Base-by-base conservation (phyloP, 92 coral and sea anemone species). In the Umimayanthus chanpuru region DNA sequence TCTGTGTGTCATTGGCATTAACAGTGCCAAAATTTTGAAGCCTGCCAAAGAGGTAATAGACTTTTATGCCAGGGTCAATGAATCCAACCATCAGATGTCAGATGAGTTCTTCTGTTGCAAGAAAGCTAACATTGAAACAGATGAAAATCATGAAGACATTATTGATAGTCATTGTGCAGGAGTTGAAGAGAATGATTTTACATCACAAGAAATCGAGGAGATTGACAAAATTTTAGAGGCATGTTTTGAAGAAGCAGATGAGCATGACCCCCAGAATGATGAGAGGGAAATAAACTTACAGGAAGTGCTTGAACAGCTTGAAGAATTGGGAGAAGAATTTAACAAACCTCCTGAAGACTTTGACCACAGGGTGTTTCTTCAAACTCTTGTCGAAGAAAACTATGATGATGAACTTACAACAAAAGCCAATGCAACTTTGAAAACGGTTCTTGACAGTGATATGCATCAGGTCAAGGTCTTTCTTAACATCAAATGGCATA, bases 401-500 rank as follows among this genome's bases (percentile, higher is more conserved):
- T 73, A 12, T 73, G 44, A 15, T 73, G 23, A 15, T 36, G 77
- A 73, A 73, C 77, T 73, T 15, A 73, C 77, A 73, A 36, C 0
- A 73, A 30, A 36, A 73, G 26, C 26, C 20, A 73, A 73, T 73
- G 40, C 77, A 29, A 36, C 77, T 12, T 12, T 73, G 77, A 73
- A 73, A 36, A 11, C 2, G 20, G 20, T 73, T 15, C 77, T 73
- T n/a, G 18, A 36, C 77, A 73, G 73, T 67, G 73, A 73, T 12
- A 29, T 73, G 77, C 32, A 67, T 21, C 77, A 77, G 72, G 49
- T 88, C 40, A 85, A 66, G 26, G 18, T 44, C 58, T 78, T 90
- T 40, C 5, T 79, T 18, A 38, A 43, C 40, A 81, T 79, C 2
- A 76, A 90, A 66, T 79, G 92, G 92, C 80, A 76, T 61, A 90